Evolutionary conservation across 2,888 invertebrate genomes (phyloP).

Genomic region (Sericinus montela): DNA sequence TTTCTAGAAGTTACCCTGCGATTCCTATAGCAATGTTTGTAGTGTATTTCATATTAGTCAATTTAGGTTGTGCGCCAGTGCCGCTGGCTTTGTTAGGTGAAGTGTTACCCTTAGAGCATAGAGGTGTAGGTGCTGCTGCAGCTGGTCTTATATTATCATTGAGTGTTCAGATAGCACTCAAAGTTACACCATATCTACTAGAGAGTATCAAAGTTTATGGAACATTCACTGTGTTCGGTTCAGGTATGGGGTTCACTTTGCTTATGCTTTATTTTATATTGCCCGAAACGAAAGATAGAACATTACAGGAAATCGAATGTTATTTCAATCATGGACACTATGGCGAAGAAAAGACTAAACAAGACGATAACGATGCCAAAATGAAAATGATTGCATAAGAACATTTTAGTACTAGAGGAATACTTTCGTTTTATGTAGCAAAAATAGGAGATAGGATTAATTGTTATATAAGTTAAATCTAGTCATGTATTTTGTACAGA

Average conservation of each 20-base stretch:
- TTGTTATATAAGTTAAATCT: too few relatives aligned
- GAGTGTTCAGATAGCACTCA: conserved; percentile 36
- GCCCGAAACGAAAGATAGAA: conserved; percentile 40
- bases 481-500: too few relatives aligned
- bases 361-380: conserved; percentile 32
- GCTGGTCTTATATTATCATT: conserved; percentile 39
- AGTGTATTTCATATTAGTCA: conserved; percentile 45
- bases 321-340: conserved; percentile 39
- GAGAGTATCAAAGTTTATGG: conserved; percentile 42
- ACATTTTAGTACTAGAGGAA: too few relatives aligned
- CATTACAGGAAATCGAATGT: conserved; percentile 38
- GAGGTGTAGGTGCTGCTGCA: conserved; percentile 40
- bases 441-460: too few relatives aligned
- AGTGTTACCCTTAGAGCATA: conserved; percentile 50
- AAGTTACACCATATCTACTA: conserved; percentile 43
- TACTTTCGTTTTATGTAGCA: too few relatives aligned
- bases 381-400: conserved; percentile 26
- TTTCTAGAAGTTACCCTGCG: conserved; percentile 35
- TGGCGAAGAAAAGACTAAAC: conserved; percentile 21
- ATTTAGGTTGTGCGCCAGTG: conserved; percentile 55
- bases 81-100: conserved; percentile 54
- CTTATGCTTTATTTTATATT: conserved; percentile 29
- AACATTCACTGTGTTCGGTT: conserved; percentile 47
- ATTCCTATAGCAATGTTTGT: conserved; percentile 41
- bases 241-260: conserved; percentile 29